phyloP scores from a whole-genome alignment of 2,797 vertebrate genomes.

The Gymnocypris eckloni region DNA sequence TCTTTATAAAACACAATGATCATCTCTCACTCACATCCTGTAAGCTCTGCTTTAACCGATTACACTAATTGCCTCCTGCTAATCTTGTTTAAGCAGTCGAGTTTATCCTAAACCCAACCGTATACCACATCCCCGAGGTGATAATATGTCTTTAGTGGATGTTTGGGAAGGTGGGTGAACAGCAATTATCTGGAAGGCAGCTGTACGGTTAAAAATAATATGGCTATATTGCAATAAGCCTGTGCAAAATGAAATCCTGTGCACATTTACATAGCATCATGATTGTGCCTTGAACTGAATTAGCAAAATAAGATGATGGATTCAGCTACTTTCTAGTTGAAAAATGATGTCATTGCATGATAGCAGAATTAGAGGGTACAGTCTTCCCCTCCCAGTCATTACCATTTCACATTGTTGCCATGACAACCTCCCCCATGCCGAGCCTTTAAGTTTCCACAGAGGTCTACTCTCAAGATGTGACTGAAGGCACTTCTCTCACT shows the following conservation, averaged over 20 bases:
- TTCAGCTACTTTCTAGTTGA: conserved; percentile 29
- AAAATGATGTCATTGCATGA: conserved; percentile 48
- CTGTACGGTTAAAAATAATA: conserved; percentile 18
- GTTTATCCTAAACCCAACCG: conserved; percentile 44
- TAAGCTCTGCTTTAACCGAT: conserved; percentile 61
- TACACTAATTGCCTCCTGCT: conserved; percentile 51
- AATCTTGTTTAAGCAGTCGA: conserved; percentile 62
- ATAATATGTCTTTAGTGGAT: conserved; percentile 9
- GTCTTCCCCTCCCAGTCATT: conserved; percentile 40
- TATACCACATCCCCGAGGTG: conserved; percentile 19
- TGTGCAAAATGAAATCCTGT: not conserved
- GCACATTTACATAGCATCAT: conserved; percentile 1
- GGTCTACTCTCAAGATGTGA: conserved; percentile 49
- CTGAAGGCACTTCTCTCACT: conserved; percentile 27
- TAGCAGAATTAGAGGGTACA: conserved; percentile 44
- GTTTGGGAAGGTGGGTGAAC: conserved; percentile 24
- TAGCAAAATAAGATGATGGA: conserved; percentile 10
- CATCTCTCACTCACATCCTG: conserved; percentile 66
- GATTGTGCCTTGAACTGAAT: not conserved
- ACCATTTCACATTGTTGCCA: conserved; percentile 66
- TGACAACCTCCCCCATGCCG: conserved; percentile 65
- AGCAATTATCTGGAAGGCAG: conserved; percentile 21
- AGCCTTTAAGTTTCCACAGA: conserved; percentile 43
- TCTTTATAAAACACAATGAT: conserved; percentile 28
- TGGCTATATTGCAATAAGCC: not conserved